Evolutionary conservation across 2,113 vertebrate species (phyloP), one percentile per base, ranked within the genome.

Genomic region (Scomber colias): DNA sequence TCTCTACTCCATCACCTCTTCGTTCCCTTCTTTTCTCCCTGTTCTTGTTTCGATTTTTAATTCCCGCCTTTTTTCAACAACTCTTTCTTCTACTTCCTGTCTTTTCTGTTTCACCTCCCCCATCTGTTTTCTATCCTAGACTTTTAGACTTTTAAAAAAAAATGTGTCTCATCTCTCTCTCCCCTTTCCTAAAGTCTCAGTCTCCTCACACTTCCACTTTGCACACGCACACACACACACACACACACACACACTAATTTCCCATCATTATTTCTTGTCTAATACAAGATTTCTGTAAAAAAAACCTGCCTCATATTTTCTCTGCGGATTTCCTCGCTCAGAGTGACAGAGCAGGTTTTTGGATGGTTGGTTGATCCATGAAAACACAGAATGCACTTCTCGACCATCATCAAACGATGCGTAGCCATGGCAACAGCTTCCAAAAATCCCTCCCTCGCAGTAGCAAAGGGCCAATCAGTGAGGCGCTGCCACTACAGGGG

Each of bases 351-450:
- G 67, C 72, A 76, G 65, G 55, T 21, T 61, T 91, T 72, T 27
- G 49, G 80, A 63, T 53, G 61, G 62, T 50, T 81, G 62, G 59
- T 10, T 68, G 77, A 82, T 77, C 11, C 0, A 44, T 44, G 57
- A 19, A 86, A 71, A 79, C 63, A 57, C 70, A 81, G 59, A 78
- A 61, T 9, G 63, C 75, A 73, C 75, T 84, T 76, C 57, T 44
- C 63, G 69, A 35, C 64, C 40, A 67, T 82, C 68, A 51, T 83
- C 88, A 87, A 87, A 81, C 21, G 62, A 76, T 76, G 65, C 49
- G 54, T 87, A 75, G 56, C 84, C 82, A 90, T 91, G 84, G 87
- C 79, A 91, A 92, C 91, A 90, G 87, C 83, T 80, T 82, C 77
- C 56, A 40, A 77, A 77, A 79, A 74, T 35, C 59, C 83, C 63